Evolutionary conservation across 1,140 invertebrate species (phyloP), one percentile per base, ranked within the genome.

Genomic region (Episyrphus balteatus): DNA sequence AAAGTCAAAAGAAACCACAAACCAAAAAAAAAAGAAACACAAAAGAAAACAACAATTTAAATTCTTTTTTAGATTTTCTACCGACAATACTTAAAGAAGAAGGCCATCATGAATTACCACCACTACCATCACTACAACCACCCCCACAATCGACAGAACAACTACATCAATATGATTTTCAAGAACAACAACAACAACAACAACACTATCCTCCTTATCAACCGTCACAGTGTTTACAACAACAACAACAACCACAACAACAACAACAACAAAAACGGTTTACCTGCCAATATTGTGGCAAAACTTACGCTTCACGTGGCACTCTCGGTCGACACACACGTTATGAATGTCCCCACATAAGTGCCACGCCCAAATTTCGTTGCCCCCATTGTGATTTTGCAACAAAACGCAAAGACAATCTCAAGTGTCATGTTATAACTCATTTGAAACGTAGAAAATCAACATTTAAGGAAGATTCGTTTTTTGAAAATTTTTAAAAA

Each of bases 371-470:
- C 5, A 17, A 38, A 40, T 46, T 46, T 39, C 33, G 38, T 3
- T 46, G 45, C 30, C 45, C 45, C 9, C 34, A 46, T 46, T 46
- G 45, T 47, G 42, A 55, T 37, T 43, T 49, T 18, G 53, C 47
- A 32, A 62, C 52, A 44, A 64, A 60, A 53, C 62, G 66, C 26
- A 67, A 61, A 48, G 56, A 60, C 38, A 56, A 61, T 48, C 47
- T 67, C 14, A 50, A 57, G 13, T 49, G 41, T 17, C 64, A 68
- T 37, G 42, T 57, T 10, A 39, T 31, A 34, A 41, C 41, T 9
- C 46, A 50, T 40, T 40, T 54, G 18, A 32, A 42, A 32, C 17
- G 42, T 12, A 34, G 34, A 18, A 37, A 36, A 21, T n/a, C 34
- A 3, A 5, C 12, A 12, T n/a, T 36, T n/a, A 36, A 36, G 14